Percentiles rank a stretch among this genome's conserved stretches.
These are phyloP conservation scores for Matsumurasca onukii DNA, from an alignment of 1,140 invertebrate species.

Conservation along the genomic window DNA sequence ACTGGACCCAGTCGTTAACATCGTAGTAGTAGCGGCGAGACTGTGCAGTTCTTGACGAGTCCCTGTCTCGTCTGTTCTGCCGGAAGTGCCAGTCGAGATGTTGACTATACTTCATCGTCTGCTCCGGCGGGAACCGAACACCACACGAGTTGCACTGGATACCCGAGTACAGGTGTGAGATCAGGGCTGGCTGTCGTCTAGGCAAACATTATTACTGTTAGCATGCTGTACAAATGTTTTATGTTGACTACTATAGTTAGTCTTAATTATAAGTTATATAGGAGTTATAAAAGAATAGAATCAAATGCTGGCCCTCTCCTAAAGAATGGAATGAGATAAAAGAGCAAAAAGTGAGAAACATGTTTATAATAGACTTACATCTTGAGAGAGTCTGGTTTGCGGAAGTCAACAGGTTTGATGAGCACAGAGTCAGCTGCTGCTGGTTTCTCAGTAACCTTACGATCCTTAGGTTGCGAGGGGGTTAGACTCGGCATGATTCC, in stretches of 20 bases:
- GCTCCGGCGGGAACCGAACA: slow-evolving; percentile 82
- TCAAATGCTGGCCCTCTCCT: too few species aligned
- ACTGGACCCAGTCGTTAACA: slow-evolving; percentile 89
- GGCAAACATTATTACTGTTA: neutral
- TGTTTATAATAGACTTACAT: slow-evolving; percentile 56
- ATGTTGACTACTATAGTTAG: too few species aligned
- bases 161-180: slow-evolving; percentile 58
- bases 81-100: slow-evolving; percentile 98
- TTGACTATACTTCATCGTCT: slow-evolving; percentile 84
- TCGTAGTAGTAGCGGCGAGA: slow-evolving; percentile 89
- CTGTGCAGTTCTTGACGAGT: slow-evolving; percentile 78
- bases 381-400: slow-evolving; percentile 72
- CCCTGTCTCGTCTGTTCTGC: slow-evolving; percentile 85
- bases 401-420: slow-evolving; percentile 63
- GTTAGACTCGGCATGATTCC: slow-evolving; percentile 67
- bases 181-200: slow-evolving; percentile 50
- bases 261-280: too few species aligned
- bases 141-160: slow-evolving; percentile 96
- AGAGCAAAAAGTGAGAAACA: too few species aligned
- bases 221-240: too few species aligned
- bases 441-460: slow-evolving; percentile 38
- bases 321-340: too few species aligned
- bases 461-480: slow-evolving; percentile 39
- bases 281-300: too few species aligned
- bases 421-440: slow-evolving; percentile 42